Evolutionary conservation across 2,888 invertebrate species (phyloP), one percentile per base, ranked within the genome.

Genomic region (Chymomyza amoena): DNA sequence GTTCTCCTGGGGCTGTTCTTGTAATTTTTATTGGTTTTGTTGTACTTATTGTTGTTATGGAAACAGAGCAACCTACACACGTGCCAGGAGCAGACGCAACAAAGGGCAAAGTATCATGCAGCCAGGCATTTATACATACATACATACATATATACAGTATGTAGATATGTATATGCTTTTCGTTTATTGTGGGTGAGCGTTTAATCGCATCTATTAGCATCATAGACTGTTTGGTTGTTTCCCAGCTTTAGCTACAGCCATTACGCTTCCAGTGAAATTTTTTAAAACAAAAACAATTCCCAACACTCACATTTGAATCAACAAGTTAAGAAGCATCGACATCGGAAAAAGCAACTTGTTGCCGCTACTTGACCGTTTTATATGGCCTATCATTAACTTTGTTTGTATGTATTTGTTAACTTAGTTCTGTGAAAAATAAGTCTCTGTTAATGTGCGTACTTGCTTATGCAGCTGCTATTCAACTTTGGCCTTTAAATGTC

Each of bases 201-300:
- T 76, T 88, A 88, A 88, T 88, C 84, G 87, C 84, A 88, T 81
- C 88, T 84, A 88, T 84, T 86, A 84, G 81, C 77, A 80, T 73
- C 73, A 66, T 66, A 65, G 72, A 57, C 62, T 66, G 67, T 32
- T 69, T 63, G 69, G 67, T 77, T 74, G 66, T 69, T 76, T 54
- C 60, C 69, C 56, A 20, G 18, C 16, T 56, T 20, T 45, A 45
- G 51, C 56, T n/a, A 59, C n/a, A 59, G 45, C 45, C 13, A 50
- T 36, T 3, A 45, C 4, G 51, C 50, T 71, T 69, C 65, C 63
- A 61, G 51, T 60, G 28, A 69, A 75, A 73, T 70, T 66, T 63
- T 56, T 32, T 45, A 39, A 71, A 75, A 76, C 69, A 39, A 78
- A 62, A 84, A 68, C 69, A 77, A 64, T 52, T 70, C 61, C 18